A percentile compares a stretch with the other conserved stretches of the same genome.
Evolutionary conservation across 2,797 vertebrate species (phyloP).

Genomic region (Lithobates sylvaticus): DNA sequence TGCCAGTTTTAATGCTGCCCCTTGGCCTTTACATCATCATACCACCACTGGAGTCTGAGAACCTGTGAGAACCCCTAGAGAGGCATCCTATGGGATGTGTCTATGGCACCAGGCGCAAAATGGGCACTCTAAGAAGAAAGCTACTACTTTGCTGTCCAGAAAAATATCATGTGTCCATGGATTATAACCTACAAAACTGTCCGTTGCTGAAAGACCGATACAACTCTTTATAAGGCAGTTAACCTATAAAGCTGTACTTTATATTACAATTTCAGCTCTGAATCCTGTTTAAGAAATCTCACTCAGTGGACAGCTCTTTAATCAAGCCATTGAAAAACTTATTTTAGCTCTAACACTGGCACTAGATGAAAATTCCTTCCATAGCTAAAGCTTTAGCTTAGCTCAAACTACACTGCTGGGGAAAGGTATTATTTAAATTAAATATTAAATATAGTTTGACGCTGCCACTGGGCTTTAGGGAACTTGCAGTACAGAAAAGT

Average conservation of each 20-base stretch:
- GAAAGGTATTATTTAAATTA: slow-evolving; percentile 44
- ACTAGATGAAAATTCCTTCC: slow-evolving; percentile 8
- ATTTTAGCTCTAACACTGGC: slow-evolving; percentile 5
- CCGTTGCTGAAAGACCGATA: not conserved
- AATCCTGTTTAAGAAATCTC: not conserved
- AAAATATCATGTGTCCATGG: no score
- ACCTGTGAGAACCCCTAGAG: no score
- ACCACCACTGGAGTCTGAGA: no score
- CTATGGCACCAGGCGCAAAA: no score
- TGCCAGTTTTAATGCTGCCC: no score
- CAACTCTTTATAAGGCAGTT: not conserved
- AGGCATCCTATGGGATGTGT: no score
- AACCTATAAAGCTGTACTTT: not conserved
- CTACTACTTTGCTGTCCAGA: no score
- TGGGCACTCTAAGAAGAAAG: no score
- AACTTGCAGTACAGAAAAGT: slow-evolving; percentile 33
- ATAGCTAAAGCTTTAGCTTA: slow-evolving; percentile 6
- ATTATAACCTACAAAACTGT: no score
- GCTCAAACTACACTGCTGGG: slow-evolving; percentile 28
- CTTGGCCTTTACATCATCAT: no score
- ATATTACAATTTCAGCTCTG: not conserved
- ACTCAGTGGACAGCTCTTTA: slow-evolving; percentile 9
- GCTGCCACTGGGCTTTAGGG: slow-evolving; percentile 11
- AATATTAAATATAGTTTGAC: slow-evolving; percentile 21
- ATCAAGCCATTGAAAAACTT: slow-evolving; percentile 20